Percentiles rank a stretch among this genome's conserved stretches.
Conservation (phyloP, 2,888 invertebrate genomes). For the Scelioninae gen. 1 region DNA sequence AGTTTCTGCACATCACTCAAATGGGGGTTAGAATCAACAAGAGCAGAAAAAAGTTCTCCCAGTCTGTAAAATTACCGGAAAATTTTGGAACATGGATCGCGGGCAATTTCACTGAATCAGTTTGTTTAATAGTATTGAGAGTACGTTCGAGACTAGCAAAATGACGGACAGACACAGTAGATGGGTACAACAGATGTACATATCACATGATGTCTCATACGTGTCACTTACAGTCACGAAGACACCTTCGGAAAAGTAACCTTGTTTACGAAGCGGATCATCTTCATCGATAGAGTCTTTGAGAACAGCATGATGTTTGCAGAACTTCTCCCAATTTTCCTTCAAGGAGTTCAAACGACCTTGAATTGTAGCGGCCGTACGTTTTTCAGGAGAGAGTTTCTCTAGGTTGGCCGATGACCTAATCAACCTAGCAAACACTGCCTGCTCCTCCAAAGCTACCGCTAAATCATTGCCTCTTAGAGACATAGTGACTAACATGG, state of each 20-base stretch:
- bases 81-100: conserved; percentile 7
- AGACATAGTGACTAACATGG: too few species aligned
- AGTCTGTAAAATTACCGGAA: conserved; percentile 19
- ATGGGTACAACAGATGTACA: conserved; percentile 6
- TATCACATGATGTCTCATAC: neutral
- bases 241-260: neutral
- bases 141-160: conserved; percentile 5
- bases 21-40: neutral
- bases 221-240: neutral
- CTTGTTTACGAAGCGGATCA: neutral
- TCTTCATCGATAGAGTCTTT: neutral
- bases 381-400: neutral
- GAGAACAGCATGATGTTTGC: neutral
- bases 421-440: neutral
- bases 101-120: neutral
- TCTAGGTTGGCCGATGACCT: neutral
- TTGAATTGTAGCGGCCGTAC: neutral
- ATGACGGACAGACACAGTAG: too few species aligned
- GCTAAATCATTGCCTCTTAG: too few species aligned
- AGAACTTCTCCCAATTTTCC: conserved; percentile 1
- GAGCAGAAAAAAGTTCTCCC: conserved; percentile 17
- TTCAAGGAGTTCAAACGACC: neutral
- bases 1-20: conserved; percentile 20
- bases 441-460: too few species aligned
- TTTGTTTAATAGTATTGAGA: too few species aligned